Conservation (phyloP, 2,888 invertebrate species). For the Pristionchus mayeri region DNA sequence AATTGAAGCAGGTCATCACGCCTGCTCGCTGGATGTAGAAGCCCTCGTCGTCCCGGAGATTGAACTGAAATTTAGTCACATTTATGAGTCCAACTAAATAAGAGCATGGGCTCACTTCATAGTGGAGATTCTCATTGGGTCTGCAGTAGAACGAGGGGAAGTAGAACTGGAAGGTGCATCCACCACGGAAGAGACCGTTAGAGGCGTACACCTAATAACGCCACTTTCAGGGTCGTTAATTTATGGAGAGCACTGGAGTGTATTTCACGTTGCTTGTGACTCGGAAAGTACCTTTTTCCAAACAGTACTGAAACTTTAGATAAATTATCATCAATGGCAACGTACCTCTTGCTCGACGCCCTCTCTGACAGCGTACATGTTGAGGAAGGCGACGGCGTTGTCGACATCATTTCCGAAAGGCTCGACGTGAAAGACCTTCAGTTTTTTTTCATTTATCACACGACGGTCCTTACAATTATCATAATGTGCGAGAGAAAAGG, state of each 20-base stretch:
- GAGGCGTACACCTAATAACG: slow-evolving; percentile 63
- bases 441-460: neutral
- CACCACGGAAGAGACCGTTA: slow-evolving; percentile 65
- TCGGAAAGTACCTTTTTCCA: too few species aligned
- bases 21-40: slow-evolving; percentile 67
- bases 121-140: slow-evolving; percentile 64
- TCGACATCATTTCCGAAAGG: neutral
- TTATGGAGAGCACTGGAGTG: too few species aligned
- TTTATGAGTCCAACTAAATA: neutral
- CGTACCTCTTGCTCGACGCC: slow-evolving; percentile 56
- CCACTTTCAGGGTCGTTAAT: too few species aligned
- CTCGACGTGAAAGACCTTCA: slow-evolving; percentile 52
- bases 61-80: slow-evolving; percentile 54
- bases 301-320: too few species aligned
- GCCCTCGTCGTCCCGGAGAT: slow-evolving; percentile 61
- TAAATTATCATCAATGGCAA: neutral
- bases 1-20: slow-evolving; percentile 63
- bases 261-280: too few species aligned
- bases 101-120: slow-evolving; percentile 55
- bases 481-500: too few species aligned
- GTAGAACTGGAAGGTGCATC: slow-evolving; percentile 65
- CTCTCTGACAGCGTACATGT: slow-evolving; percentile 60
- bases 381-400: slow-evolving; percentile 55
- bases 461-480: too few species aligned
- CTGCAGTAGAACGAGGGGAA: slow-evolving; percentile 67